Evolutionary conservation across 2,888 invertebrate genomes (phyloP).

Genomic region (Cheilosia variabilis): DNA sequence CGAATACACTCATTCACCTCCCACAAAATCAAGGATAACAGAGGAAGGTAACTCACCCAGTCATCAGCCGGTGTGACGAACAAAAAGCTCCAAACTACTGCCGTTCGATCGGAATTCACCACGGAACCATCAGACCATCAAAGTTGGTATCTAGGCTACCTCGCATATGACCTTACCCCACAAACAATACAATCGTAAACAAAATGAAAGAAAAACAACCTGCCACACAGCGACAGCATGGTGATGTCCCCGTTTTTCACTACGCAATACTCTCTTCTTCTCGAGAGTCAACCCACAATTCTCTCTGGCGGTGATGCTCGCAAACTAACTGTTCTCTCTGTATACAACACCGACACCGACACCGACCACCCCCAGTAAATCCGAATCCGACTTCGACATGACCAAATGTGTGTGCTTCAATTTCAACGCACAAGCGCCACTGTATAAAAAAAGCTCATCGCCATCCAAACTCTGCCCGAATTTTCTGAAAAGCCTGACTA

Average conservation of each 20-base stretch:
- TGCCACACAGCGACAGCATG: slow-evolving; percentile 56
- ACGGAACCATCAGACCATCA: slow-evolving; percentile 32
- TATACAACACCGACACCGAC: neutral
- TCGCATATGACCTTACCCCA: slow-evolving; percentile 60
- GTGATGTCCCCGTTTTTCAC: slow-evolving; percentile 45
- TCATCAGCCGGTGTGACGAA: neutral
- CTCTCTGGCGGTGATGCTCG: neutral
- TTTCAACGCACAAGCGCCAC: slow-evolving; percentile 14
- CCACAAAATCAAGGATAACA: neutral
- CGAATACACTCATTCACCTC: neutral
- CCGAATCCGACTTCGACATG: slow-evolving; percentile 2
- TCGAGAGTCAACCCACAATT: neutral
- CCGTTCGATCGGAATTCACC: slow-evolving; percentile 15
- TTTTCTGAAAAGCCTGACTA: slow-evolving; percentile 37
- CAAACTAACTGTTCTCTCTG: neutral
- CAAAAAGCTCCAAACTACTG: neutral
- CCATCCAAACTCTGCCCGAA: slow-evolving; percentile 34
- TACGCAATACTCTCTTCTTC: neutral
- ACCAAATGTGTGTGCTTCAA: slow-evolving; percentile 21
- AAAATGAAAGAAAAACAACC: slow-evolving; percentile 53
- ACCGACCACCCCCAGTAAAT: neutral
- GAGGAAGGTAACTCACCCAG: neutral
- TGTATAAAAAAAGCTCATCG: slow-evolving; percentile 26
- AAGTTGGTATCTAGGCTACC: slow-evolving; percentile 35
- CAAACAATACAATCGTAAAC: slow-evolving; percentile 69